Percentiles rank a stretch among this genome's conserved stretches.
Evolutionary conservation across 2,113 vertebrate genomes (phyloP).

Genomic region (Aspidoscelis tigris): DNA sequence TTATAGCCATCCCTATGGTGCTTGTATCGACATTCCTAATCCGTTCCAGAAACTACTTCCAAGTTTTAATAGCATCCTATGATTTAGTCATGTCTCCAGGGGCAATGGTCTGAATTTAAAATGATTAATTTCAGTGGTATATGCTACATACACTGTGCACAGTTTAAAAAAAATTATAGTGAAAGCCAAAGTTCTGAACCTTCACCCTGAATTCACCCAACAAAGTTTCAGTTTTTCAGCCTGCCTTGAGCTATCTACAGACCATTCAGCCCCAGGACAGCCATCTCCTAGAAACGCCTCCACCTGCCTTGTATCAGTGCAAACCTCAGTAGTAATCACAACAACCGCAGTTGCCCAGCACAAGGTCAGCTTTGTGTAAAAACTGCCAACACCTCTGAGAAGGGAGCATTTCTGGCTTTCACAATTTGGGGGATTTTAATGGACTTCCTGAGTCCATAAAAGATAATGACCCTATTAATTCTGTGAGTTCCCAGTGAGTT

Average conservation of each 20-base stretch:
- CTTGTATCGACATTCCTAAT: neutral
- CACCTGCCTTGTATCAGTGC: conserved; percentile 36
- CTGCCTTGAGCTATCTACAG: neutral
- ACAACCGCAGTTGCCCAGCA: conserved; percentile 38
- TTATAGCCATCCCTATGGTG: neutral
- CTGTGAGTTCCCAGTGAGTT: conserved; percentile 25
- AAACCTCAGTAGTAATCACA: conserved; percentile 45
- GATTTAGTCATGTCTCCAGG: neutral
- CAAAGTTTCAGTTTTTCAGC: neutral
- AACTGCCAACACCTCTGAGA: conserved; percentile 29
- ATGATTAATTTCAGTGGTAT: neutral
- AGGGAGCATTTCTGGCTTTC: conserved; percentile 18
- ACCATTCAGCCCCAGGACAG: neutral
- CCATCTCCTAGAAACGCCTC: conserved; percentile 11
- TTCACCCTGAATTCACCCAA: neutral
- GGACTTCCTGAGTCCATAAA: conserved; percentile 56
- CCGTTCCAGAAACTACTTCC: neutral
- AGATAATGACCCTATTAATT: conserved; percentile 47
- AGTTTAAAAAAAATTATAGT: neutral
- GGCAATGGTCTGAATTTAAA: neutral
- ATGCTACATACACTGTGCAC: neutral
- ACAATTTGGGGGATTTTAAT: conserved; percentile 44
- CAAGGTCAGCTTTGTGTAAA: conserved; percentile 34
- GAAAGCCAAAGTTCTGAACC: neutral
- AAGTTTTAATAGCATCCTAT: neutral